Base-by-base conservation (phyloP, 2,888 invertebrate species). In the Rhingia rostrata region DNA sequence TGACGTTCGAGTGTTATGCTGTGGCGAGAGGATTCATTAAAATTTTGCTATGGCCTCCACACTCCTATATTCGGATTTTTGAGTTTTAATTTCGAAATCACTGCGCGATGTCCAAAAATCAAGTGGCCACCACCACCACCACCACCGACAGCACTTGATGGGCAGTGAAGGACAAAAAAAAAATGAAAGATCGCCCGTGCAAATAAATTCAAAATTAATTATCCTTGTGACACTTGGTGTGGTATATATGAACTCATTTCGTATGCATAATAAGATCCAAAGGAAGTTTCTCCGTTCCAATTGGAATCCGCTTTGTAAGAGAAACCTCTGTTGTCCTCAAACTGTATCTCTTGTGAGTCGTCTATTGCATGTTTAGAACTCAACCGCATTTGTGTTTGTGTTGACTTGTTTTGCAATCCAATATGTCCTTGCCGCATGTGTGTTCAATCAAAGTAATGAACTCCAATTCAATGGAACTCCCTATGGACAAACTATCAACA, bases 31-130 rank as follows among this genome's bases (percentile, higher is more conserved):
- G 78, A 72, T 82, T 82, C 82, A 82, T 82, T 82, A 82, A 82
- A 77, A 78, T 78, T 22, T 78, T 70, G 30, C 83, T 47, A 58
- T 45, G 82, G 72, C 54, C 35, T 54, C 61, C 66, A 53, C 33
- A 61, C 66, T 47, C 56, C 51, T n/a, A 69, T 58, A 33, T 77
- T 75, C 45, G 45, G 37, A 60, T 54, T 83, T n/a, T 69, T 58
- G 58, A 78, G 66, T 79, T 83, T 69, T 83, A 73, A 83, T 78
- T 78, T 78, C 63, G 51, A 79, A 83, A 73, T 83, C 72, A 69
- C 67, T 67, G 67, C 63, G 45, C 63, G 45, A 53, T 60, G 67
- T 60, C 58, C 37, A 54, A 53, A 45, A 60, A 9, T 37, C 67
- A 74, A 81, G 74, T 78, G 72, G 77, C 67, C 51, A 60, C 61